A percentile compares a stretch with the other conserved stretches of the same genome.
These are phyloP conservation scores for Agapornis roseicollis DNA, from an alignment of 2,113 vertebrate species.

Conservation along the genomic window DNA sequence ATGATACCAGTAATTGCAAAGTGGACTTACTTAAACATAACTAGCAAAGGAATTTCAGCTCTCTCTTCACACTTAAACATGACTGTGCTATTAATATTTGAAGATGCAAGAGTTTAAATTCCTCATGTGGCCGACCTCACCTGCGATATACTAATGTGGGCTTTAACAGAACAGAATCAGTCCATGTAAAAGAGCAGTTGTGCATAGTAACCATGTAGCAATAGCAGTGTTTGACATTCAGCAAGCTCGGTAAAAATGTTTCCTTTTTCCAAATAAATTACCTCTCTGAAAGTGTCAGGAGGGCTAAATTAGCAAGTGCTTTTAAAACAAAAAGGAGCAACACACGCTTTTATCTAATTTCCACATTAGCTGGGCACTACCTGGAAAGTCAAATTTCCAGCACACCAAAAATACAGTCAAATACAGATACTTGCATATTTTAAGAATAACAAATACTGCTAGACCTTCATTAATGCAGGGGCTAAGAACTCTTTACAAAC, in stretches of 20 bases:
- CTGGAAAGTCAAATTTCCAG: background rate
- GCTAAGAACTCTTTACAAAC: background rate
- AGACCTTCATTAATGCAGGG: background rate
- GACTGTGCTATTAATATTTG: background rate
- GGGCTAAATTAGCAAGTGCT: background rate
- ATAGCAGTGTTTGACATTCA: background rate
- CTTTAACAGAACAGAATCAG: background rate
- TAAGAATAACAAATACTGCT: background rate
- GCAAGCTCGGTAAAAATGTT: background rate
- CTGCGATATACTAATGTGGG: background rate
- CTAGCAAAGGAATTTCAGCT: background rate
- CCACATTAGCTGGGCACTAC: background rate
- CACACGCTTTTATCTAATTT: background rate
- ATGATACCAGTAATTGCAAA: background rate
- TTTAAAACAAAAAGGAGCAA: background rate
- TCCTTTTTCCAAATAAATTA: background rate
- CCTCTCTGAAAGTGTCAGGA: background rate
- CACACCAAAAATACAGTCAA: background rate
- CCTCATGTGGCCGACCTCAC: background rate
- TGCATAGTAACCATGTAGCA: background rate
- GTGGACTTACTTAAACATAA: background rate
- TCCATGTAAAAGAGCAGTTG: background rate
- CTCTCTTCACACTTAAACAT: background rate
- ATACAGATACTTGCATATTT: background rate
- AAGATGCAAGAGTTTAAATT: background rate